Base-by-base conservation (phyloP, 2,888 invertebrate genomes). In the Orthosia gothica region DNA sequence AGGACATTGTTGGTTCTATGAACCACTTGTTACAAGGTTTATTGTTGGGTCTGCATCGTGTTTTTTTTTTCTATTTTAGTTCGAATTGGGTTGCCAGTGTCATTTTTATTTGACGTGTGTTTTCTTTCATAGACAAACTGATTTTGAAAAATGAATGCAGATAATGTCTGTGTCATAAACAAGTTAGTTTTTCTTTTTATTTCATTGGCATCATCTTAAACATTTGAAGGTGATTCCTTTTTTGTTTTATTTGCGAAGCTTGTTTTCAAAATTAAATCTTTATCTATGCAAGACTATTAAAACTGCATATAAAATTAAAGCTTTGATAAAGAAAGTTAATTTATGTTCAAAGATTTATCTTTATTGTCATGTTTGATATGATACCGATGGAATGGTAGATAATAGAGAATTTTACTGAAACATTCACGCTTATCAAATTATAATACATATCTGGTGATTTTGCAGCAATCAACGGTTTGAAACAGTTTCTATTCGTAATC, bases 1-100 rank as follows among this genome's bases (percentile, higher is more conserved):
- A 58, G 57, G 49, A 64, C 50, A 64, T 52, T 64, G 55, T 65
- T 50, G 61, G 69, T 54, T 55, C 47, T 47, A 78, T 71, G 50
- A 26, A 23, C 26, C 52, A 68, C 49, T 78, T 78, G 23, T 2
- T 57, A 49, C n/a, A 68, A 65, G 64, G 64, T 80, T 83, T 83
- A 78, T 71, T 55, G 26, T 15, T 18, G 52, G 59, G 15, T 9
- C 26, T 16, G 47, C 40, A 15, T 23, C n/a, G 58, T 78, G 9
- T 9, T 40, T 59, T 20, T 70, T 69, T 77, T 68, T 78, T 64
- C 76, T 78, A n/a, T 64, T 82, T 82, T 55, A 47, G 58, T 52
- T 18, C 13, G 9, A 26, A 15, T 26, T 23, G 55, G 62, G 40
- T 18, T 16, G 59, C n/a, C 54, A 63, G 62, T 2, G 47, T 4